These are phyloP conservation scores for Bombyx mandarina DNA, from an alignment of 1,140 invertebrate species.

Conservation along the genomic window DNA sequence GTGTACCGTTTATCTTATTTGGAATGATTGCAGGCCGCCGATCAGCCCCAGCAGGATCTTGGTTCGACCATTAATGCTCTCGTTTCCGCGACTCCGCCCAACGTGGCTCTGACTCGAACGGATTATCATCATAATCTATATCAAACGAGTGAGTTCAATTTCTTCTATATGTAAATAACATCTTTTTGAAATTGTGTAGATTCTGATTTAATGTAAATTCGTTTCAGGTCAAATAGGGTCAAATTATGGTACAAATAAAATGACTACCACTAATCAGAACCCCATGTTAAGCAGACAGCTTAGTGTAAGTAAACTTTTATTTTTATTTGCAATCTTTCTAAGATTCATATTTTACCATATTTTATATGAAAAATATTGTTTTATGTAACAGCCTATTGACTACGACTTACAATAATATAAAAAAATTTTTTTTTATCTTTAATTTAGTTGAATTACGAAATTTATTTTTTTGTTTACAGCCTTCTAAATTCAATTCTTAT, in stretches of 20 bases:
- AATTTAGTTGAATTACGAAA: no score
- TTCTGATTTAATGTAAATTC: conserved; percentile 5
- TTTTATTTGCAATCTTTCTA: neutral
- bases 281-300: conserved; percentile 86
- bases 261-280: conserved; percentile 76
- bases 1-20: neutral
- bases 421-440: no score
- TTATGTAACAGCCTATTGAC: neutral
- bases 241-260: conserved; percentile 62
- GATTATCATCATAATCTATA: conserved; percentile 56
- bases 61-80: conserved; percentile 56
- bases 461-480: no score
- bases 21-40: conserved; percentile 39
- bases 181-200: neutral
- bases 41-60: conserved; percentile 54
- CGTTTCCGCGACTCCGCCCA: conserved; percentile 50
- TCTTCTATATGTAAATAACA: conserved; percentile 1
- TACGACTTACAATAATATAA: neutral
- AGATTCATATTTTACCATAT: neutral
- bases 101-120: conserved; percentile 48
- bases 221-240: conserved; percentile 58
- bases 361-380: neutral
- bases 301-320: conserved; percentile 69
- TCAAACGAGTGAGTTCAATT: conserved; percentile 36
- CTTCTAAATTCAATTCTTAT: no score